phyloP scores from a whole-genome alignment of 2,888 invertebrate genomes.

The Hirtodrosophila duncani region DNA sequence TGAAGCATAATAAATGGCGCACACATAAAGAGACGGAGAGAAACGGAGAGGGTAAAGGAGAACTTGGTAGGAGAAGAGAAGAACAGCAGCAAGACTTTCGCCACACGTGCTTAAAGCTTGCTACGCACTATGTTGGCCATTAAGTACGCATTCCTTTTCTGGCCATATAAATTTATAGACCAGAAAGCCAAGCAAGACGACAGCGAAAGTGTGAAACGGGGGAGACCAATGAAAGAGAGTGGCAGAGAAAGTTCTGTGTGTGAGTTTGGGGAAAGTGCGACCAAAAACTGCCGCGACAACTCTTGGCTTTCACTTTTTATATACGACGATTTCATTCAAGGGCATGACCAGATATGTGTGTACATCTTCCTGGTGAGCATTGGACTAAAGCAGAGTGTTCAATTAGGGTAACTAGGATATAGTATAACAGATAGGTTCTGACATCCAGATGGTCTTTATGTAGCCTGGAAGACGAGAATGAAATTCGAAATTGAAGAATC shows the following conservation, averaged over 20 bases:
- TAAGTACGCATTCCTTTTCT: constrained; percentile 73
- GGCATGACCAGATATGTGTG: constrained; percentile 37
- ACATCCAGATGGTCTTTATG: no score
- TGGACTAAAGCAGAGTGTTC: no score
- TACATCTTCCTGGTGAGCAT: no score
- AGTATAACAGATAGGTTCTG: no score
- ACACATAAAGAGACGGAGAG: constrained; percentile 43
- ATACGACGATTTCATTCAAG: constrained; percentile 24
- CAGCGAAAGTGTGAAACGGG: constrained; percentile 33
- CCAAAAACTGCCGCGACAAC: constrained; percentile 1
- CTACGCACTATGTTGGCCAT: constrained; percentile 70
- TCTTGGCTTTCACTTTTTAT: constrained; percentile 48
- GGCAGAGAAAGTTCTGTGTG: constrained; percentile 6
- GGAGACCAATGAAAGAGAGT: constrained; percentile 15
- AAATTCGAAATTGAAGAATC: no score
- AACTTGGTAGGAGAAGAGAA: constrained; percentile 1
- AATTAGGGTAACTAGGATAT: no score
- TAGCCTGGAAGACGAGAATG: no score
- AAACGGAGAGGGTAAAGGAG: constrained; percentile 5
- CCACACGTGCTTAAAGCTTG: constrained; percentile 56
- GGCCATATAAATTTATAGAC: constrained; percentile 71
- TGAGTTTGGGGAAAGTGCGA: constrained; percentile 4
- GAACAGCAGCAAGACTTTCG: background rate
- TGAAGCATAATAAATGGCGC: constrained; percentile 70
- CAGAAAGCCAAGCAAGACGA: constrained; percentile 53